Conservation (phyloP, 2,113 vertebrate species). For the Falcunculus frontatus region DNA sequence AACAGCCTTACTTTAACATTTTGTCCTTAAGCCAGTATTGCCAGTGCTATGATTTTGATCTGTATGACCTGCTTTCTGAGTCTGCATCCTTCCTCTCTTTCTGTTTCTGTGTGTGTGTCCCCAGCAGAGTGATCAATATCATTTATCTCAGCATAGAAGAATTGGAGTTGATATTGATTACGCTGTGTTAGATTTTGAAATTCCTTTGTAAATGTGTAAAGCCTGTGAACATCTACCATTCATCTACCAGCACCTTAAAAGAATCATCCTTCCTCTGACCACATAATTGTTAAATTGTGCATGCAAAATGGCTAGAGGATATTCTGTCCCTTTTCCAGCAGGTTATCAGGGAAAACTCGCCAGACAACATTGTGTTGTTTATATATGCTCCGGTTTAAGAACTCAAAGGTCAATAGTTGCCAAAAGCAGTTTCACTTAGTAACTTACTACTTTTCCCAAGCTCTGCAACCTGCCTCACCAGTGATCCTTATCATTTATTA, state of each 20-base stretch:
- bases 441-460: conserved; percentile 57
- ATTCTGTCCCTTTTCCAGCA: conserved; percentile 69
- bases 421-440: conserved; percentile 71
- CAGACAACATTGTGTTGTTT: conserved; percentile 68
- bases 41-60: background rate
- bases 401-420: conserved; percentile 78
- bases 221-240: conserved; percentile 44
- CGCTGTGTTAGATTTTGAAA: conserved; percentile 53
- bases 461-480: conserved; percentile 40
- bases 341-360: conserved; percentile 73
- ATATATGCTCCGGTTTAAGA: conserved; percentile 70
- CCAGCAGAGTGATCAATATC: background rate
- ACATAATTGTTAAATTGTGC: conserved; percentile 79
- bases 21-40: background rate
- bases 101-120: background rate
- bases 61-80: background rate
- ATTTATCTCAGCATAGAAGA: conserved; percentile 15
- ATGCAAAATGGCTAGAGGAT: conserved; percentile 74
- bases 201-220: conserved; percentile 62
- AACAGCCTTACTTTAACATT: background rate
- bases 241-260: conserved; percentile 52
- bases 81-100: background rate
- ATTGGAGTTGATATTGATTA: conserved; percentile 49
- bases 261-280: conserved; percentile 66
- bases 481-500: conserved; percentile 60